phyloP scores from a whole-genome alignment of 2,888 invertebrate species.

The Antheraea assamensis region DNA sequence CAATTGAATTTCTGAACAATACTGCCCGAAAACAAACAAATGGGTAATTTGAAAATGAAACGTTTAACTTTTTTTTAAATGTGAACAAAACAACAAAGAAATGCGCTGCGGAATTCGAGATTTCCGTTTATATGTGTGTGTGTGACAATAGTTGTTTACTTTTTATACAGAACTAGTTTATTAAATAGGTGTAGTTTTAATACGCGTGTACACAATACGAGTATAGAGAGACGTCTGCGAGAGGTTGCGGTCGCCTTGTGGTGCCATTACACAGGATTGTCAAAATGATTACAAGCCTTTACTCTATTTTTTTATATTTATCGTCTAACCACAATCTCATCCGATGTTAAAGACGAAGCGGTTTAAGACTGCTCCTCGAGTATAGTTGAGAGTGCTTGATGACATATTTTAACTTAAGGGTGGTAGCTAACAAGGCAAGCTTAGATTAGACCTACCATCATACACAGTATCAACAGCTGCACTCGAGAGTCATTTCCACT shows the following conservation, averaged over 20 bases:
- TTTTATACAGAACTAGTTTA: background rate
- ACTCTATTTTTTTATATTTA: too few relatives aligned
- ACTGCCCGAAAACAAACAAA: background rate
- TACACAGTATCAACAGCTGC: too few relatives aligned
- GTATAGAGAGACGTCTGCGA: conserved; percentile 20
- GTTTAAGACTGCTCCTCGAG: too few relatives aligned
- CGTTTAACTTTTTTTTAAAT: background rate
- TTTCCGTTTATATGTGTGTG: conserved; percentile 4
- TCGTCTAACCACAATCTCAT: too few relatives aligned
- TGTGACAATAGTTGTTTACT: background rate
- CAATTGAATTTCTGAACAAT: background rate
- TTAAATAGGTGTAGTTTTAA: conserved; percentile 19
- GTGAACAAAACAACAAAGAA: background rate
- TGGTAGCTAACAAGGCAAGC: too few relatives aligned
- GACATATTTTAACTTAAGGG: too few relatives aligned
- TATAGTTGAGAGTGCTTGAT: too few relatives aligned
- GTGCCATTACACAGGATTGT: conserved; percentile 7
- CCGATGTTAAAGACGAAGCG: too few relatives aligned
- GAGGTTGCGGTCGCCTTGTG: background rate
- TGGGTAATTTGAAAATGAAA: background rate
- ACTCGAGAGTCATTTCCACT: too few relatives aligned
- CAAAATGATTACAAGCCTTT: background rate
- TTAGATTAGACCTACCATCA: too few relatives aligned
- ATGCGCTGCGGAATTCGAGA: background rate
- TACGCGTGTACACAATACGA: conserved; percentile 27